Evolutionary conservation across 2,888 invertebrate species (phyloP), one percentile per base, ranked within the genome.

Genomic region (Hypolimnas misippus): DNA sequence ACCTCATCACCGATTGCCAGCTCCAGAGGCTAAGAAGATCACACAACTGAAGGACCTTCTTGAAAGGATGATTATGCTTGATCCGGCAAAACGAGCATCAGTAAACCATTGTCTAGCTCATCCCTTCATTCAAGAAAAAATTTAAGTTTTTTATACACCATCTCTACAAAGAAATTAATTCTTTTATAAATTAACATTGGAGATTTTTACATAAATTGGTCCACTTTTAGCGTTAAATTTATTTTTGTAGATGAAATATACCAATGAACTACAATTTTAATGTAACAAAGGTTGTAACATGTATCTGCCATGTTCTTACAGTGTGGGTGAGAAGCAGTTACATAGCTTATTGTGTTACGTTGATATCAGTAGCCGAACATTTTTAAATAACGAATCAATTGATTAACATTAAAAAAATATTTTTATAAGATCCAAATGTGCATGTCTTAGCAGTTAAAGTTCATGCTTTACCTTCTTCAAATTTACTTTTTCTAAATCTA

Each of bases 41-140:
- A 93, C 94, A 7, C 99, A 99, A 81, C 92, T 99, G 35, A 97
- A 97, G 82, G 98, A 99, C 84, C 92, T 99, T 21, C 89, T 99
- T 54, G 99, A 99, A 77, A 95, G 97, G 68, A 96, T 98, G 76
- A 93, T 99, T 68, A 96, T 97, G 92, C 91, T 99, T 57, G 99
- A 99, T 89, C 96, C 98, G 0, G 94, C 96, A 35, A 99, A 98
- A 87, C 94, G 99, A 61, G 96, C 98, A 72, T 96, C 98, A n/a
- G 95, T 98, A 70, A 98, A 98, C 87, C 97, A 98, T 81, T 98
- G 98, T 40, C 93, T 99, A 57, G 95, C 96, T 19, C 99, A 99
- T 89, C 96, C 98, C 0, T 99, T 99, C 87, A 98, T 99, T 79
- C 97, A 97, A 90, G 99, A 99, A 82, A 98, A 96, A 93, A 97